These are phyloP conservation scores for Hippocampus barbouri DNA, from an alignment of 2,113 vertebrate genomes.

Conservation along the genomic window DNA sequence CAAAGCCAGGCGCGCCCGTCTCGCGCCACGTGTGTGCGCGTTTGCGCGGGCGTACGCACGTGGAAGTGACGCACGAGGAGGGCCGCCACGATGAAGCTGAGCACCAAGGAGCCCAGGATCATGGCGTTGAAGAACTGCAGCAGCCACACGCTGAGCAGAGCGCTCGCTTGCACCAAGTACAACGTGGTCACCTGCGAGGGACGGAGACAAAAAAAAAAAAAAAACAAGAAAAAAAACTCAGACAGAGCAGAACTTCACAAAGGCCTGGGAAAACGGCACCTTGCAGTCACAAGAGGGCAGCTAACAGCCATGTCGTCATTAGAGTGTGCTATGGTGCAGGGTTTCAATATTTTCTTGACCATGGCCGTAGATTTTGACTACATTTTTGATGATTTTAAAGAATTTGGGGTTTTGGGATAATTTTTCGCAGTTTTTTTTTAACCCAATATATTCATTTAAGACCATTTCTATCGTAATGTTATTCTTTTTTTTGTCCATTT, in stretches of 20 bases:
- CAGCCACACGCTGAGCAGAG: conserved; percentile 84
- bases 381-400: too few species aligned
- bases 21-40: too few species aligned
- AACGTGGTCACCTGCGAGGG: conserved; percentile 76
- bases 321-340: not conserved
- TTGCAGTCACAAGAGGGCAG: not conserved
- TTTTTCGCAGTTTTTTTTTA: too few species aligned
- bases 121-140: conserved; percentile 96
- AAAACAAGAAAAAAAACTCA: not conserved
- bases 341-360: too few species aligned
- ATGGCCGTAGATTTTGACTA: too few species aligned
- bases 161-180: conserved; percentile 81
- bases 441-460: too few species aligned
- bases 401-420: too few species aligned
- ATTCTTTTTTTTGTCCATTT: too few species aligned
- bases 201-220: not conserved
- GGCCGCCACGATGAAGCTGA: conserved; percentile 88
- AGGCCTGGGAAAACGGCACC: not conserved
- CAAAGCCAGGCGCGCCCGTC: not conserved
- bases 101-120: conserved; percentile 88
- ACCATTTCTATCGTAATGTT: too few species aligned
- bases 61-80: conserved; percentile 83
- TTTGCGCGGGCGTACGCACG: conserved; percentile 63
- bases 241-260: not conserved
- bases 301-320: not conserved